Percentiles rank a stretch among this genome's conserved stretches.
phyloP scores from a whole-genome alignment of 2,888 invertebrate genomes.

The Rhaphigaster nebulosa region DNA sequence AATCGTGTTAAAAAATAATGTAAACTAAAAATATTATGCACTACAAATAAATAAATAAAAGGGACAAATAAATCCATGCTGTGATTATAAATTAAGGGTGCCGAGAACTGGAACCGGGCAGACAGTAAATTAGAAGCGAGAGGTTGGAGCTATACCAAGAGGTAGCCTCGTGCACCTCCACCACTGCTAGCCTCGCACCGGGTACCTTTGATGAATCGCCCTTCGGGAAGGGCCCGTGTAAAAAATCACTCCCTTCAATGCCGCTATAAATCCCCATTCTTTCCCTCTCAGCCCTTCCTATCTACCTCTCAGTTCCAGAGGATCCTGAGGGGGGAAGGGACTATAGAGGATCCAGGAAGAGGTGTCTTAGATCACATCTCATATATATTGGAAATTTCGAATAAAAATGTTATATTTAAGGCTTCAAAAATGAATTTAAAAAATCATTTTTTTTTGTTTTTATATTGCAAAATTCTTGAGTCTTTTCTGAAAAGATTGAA shows the following conservation, averaged over 20 bases:
- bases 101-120: not conserved
- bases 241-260: slow-evolving; percentile 40
- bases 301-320: not conserved
- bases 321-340: too few relatives aligned
- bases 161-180: not conserved
- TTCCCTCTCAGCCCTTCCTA: not conserved
- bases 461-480: too few relatives aligned
- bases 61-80: not conserved
- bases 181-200: not conserved
- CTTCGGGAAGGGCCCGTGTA: not conserved
- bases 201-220: slow-evolving; percentile 13
- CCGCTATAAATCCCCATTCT: slow-evolving; percentile 21
- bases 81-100: not conserved
- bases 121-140: not conserved
- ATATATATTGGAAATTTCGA: not conserved
- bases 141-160: not conserved
- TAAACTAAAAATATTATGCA: too few relatives aligned
- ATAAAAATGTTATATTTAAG: too few relatives aligned
- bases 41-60: not conserved
- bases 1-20: too few relatives aligned
- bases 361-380: not conserved
- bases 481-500: too few relatives aligned
- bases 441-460: too few relatives aligned
- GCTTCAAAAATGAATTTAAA: too few relatives aligned
- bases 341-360: not conserved